These are phyloP conservation scores for Acrobasis repandana DNA, from an alignment of 2,888 invertebrate genomes.

Conservation along the genomic window DNA sequence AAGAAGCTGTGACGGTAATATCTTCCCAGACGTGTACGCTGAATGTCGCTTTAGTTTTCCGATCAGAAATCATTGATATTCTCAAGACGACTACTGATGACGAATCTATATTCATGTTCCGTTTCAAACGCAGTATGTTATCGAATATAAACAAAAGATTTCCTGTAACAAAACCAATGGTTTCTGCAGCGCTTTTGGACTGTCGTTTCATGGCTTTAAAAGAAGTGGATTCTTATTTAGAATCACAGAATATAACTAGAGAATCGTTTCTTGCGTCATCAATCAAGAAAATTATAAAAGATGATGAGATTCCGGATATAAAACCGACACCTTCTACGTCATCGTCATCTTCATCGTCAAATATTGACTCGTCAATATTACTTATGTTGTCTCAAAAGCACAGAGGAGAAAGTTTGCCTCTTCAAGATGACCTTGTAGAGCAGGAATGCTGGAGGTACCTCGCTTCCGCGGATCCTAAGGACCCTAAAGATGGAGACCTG, in stretches of 20 bases:
- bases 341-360: not conserved
- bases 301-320: not conserved
- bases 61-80: slow-evolving; percentile 15
- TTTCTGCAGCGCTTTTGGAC: slow-evolving; percentile 18
- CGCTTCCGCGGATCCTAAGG: slow-evolving; percentile 13
- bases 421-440: slow-evolving; percentile 8
- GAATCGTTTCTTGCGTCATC: slow-evolving; percentile 9
- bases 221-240: slow-evolving; percentile 15
- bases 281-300: not conserved
- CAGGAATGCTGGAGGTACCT: slow-evolving; percentile 15
- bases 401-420: not conserved
- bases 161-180: slow-evolving; percentile 1
- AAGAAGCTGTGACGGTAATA: slow-evolving; percentile 10
- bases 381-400: not conserved
- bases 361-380: not conserved
- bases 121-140: slow-evolving; percentile 17
- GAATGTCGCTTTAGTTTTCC: slow-evolving; percentile 20
- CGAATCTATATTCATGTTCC: slow-evolving; percentile 8
- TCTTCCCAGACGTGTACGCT: slow-evolving; percentile 6
- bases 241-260: not conserved
- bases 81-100: slow-evolving; percentile 8
- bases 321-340: slow-evolving; percentile 1
- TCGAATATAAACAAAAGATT: slow-evolving; percentile 17
- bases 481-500: slow-evolving; percentile 18
- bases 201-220: slow-evolving; percentile 10